Evolutionary conservation across 2,113 vertebrate species (phyloP).

Genomic region (Oreochromis aureus): DNA sequence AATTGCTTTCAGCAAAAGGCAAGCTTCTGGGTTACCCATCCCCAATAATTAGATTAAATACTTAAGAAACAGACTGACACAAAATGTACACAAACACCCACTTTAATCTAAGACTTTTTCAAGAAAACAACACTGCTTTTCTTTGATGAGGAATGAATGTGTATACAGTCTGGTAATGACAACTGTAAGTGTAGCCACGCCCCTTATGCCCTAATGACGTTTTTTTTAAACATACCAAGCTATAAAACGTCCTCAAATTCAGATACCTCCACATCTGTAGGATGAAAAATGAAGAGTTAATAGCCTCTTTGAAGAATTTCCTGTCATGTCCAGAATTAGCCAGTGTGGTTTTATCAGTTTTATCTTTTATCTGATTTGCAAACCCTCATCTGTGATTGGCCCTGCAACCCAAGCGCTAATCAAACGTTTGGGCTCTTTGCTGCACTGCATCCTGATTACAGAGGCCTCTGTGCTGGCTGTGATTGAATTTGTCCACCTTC

Average conservation of each 20-base stretch:
- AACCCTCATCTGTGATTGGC: not conserved
- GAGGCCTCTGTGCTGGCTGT: not conserved
- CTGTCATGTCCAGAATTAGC: not conserved
- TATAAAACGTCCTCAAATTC: not conserved
- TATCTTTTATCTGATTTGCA: not conserved
- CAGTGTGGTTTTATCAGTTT: fast-evolving
- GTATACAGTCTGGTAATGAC: not conserved
- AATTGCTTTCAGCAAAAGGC: not conserved
- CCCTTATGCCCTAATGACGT: not conserved
- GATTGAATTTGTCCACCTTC: not conserved
- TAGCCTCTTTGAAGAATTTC: not conserved
- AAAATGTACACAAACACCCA: not conserved
- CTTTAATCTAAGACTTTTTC: fast-evolving
- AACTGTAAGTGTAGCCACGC: not conserved
- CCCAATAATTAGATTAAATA: slow-evolving; percentile 34
- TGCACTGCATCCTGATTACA: not conserved
- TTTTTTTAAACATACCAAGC: not conserved
- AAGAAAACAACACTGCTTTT: not conserved
- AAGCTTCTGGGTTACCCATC: not conserved
- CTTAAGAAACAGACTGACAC: not conserved
- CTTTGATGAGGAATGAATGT: not conserved
- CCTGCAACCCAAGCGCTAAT: not conserved
- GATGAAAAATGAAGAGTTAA: not conserved
- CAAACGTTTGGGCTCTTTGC: not conserved
- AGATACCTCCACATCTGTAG: not conserved